A percentile compares a stretch with the other conserved stretches of the same genome.
Evolutionary conservation across 2,113 vertebrate species (phyloP).

Genomic region (Salvelinus fontinalis): DNA sequence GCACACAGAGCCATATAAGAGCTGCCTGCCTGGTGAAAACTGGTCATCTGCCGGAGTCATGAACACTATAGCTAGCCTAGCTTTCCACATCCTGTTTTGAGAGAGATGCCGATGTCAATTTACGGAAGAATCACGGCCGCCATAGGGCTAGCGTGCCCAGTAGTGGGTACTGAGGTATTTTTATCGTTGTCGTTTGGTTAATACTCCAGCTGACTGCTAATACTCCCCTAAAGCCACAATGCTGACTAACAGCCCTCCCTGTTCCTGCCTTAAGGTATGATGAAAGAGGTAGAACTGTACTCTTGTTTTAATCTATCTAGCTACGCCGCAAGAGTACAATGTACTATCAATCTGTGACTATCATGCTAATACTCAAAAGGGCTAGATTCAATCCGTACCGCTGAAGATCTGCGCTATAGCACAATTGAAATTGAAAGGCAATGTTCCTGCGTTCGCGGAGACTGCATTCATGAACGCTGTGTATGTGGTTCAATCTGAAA

Average conservation of each 20-base stretch:
- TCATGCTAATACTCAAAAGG: too few species aligned
- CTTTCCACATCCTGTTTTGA: slow-evolving; percentile 53
- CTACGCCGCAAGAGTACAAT: too few species aligned
- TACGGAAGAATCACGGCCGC: slow-evolving; percentile 29
- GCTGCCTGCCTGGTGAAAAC: neutral
- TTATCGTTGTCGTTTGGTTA: slow-evolving; percentile 27
- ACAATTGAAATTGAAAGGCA: too few species aligned
- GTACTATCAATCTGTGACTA: too few species aligned
- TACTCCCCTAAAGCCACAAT: slow-evolving; percentile 12
- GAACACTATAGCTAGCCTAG: neutral
- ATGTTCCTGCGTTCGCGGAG: too few species aligned
- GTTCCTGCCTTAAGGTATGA: slow-evolving; percentile 20
- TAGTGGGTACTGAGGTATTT: slow-evolving; percentile 44
- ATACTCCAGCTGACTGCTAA: slow-evolving; percentile 26
- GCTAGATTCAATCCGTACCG: too few species aligned
- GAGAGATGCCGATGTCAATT: slow-evolving; percentile 44
- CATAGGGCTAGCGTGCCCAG: slow-evolving; percentile 31
- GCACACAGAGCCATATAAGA: too few species aligned
- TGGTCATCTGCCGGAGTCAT: slow-evolving; percentile 16
- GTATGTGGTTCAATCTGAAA: too few species aligned
- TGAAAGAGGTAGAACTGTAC: neutral
- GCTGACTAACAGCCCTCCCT: slow-evolving; percentile 19
- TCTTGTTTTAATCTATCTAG: slow-evolving; percentile 1
- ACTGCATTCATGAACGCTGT: too few species aligned
- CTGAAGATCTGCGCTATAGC: too few species aligned